Evolutionary conservation across 2,113 vertebrate species (phyloP).

Genomic region (Pangasianodon hypophthalmus): DNA sequence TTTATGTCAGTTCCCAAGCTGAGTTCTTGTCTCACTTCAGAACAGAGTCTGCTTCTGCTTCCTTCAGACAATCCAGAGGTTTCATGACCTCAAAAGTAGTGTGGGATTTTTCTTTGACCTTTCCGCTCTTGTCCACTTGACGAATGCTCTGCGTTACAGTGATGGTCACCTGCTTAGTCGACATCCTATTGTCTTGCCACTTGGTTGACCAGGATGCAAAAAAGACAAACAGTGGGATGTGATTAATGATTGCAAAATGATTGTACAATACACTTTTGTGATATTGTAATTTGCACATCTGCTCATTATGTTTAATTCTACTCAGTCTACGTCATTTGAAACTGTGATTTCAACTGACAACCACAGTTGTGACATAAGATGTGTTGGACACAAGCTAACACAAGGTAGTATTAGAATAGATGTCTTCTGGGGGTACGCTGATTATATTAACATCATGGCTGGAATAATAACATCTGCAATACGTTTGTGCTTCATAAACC

Average conservation of each 20-base stretch:
- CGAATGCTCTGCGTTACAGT: constrained; percentile 79
- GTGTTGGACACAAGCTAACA: not conserved
- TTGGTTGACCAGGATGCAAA: constrained; percentile 68
- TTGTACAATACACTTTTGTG: not conserved
- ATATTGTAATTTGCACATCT: not conserved
- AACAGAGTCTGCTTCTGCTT: constrained; percentile 52
- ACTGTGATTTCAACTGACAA: not conserved
- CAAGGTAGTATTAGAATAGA: not conserved
- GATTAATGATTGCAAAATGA: not conserved
- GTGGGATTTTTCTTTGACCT: constrained; percentile 73
- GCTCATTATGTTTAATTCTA: not conserved
- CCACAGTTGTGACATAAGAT: not conserved
- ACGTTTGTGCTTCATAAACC: not conserved
- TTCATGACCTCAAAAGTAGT: constrained; percentile 76
- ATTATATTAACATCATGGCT: not conserved
- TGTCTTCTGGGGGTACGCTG: not conserved
- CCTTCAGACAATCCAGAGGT: constrained; percentile 64
- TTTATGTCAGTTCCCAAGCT: not conserved
- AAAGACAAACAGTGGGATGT: not conserved
- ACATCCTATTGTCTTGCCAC: constrained; percentile 80
- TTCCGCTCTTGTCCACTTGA: constrained; percentile 76
- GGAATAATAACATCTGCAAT: not conserved
- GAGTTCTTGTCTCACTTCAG: constrained; percentile 40
- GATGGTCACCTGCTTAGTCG: constrained; percentile 80
- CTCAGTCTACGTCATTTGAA: not conserved